phyloP scores from a whole-genome alignment of 2,797 vertebrate species.

The Delichon dasypus region DNA sequence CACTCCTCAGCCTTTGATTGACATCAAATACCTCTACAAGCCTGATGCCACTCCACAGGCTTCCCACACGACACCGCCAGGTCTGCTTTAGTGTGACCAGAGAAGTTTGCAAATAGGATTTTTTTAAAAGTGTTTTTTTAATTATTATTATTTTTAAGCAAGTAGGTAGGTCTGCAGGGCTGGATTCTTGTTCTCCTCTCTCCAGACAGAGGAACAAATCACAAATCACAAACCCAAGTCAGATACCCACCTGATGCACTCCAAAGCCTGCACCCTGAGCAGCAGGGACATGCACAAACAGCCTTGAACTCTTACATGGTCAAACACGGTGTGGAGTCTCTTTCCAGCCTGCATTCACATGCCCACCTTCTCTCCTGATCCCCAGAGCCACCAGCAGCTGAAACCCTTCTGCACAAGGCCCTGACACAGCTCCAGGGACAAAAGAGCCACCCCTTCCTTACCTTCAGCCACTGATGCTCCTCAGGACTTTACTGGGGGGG shows the following conservation, averaged over 20 bases:
- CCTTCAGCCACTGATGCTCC: background rate
- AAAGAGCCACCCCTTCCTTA: background rate
- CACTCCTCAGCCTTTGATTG: background rate
- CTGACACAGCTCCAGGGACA: background rate
- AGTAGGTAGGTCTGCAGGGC: background rate
- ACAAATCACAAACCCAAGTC: background rate
- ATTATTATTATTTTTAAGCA: accelerated
- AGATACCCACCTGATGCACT: background rate
- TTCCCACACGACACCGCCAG: accelerated
- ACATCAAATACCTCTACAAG: background rate
- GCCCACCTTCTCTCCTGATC: too few relatives aligned
- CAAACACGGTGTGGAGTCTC: background rate
- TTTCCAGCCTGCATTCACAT: background rate
- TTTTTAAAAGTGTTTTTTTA: too few relatives aligned
- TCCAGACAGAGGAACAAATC: background rate
- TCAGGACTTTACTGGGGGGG: background rate
- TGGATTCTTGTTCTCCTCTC: background rate
- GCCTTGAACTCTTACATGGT: background rate
- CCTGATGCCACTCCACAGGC: background rate
- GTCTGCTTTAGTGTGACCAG: background rate
- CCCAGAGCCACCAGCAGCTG: background rate
- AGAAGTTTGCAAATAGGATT: background rate
- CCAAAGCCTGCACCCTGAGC: background rate
- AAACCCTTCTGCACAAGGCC: background rate
- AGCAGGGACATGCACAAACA: background rate